Evolutionary conservation across 2,113 vertebrate species (phyloP).

Genomic region (Lynx canadensis): DNA sequence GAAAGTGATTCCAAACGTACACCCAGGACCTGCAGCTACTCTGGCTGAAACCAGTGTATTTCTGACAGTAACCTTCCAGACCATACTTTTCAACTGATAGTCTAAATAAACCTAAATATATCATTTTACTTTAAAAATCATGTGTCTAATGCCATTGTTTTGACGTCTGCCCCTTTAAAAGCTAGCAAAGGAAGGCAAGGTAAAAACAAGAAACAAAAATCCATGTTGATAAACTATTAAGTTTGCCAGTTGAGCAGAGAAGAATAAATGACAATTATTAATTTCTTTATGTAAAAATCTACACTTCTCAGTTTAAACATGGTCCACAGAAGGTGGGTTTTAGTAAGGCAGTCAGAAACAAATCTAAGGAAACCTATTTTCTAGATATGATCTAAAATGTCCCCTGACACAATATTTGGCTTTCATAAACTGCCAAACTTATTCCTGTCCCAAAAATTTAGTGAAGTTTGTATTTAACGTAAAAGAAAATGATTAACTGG

Average conservation of each 20-base stretch:
- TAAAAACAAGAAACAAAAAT: conserved; percentile 1
- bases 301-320: conserved; percentile 41
- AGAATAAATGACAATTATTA: conserved; percentile 37
- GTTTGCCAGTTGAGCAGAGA: not conserved
- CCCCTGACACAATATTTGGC: not conserved
- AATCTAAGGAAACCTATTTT: not conserved
- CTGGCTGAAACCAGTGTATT: not conserved
- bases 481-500: not conserved
- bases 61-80: not conserved
- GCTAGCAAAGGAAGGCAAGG: not conserved
- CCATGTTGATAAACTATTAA: not conserved
- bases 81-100: not conserved
- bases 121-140: conserved; percentile 22
- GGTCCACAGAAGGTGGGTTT: not conserved
- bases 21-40: conserved; percentile 30
- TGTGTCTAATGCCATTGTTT: not conserved
- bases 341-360: not conserved
- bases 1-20: not conserved
- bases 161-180: conserved; percentile 19
- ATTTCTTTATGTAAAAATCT: not conserved
- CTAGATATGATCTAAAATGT: not conserved
- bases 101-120: conserved; percentile 5
- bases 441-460: not conserved
- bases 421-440: conserved; percentile 6
- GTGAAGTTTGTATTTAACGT: not conserved